These are phyloP conservation scores for Phrynosoma blainvillii DNA, from an alignment of 2,113 vertebrate genomes.

Conservation along the genomic window DNA sequence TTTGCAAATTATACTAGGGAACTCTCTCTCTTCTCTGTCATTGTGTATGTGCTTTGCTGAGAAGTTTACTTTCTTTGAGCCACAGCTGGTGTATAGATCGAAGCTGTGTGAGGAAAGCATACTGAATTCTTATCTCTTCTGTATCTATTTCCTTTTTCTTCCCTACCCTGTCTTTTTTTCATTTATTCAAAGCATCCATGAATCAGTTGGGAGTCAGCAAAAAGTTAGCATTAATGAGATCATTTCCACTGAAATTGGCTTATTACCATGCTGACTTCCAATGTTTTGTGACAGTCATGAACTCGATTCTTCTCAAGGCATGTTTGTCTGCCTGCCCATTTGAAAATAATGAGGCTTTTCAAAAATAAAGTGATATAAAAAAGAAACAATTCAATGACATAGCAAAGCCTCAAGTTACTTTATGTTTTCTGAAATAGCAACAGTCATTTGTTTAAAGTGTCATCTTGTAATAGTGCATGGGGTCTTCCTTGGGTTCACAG, in stretches of 20 bases:
- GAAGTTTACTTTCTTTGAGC: not conserved
- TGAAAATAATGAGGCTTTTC: slow-evolving; percentile 58
- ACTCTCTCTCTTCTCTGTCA: too few relatives aligned
- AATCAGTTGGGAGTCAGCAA: slow-evolving; percentile 77
- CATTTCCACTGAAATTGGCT: slow-evolving; percentile 77
- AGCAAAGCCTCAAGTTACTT: slow-evolving; percentile 39
- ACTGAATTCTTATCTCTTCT: not conserved
- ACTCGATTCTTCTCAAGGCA: slow-evolving; percentile 60
- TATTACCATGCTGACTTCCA: slow-evolving; percentile 74
- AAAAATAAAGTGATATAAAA: slow-evolving; percentile 7
- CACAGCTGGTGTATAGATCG: not conserved
- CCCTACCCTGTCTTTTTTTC: slow-evolving; percentile 5
- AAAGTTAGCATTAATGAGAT: slow-evolving; percentile 79
- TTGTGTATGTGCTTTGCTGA: not conserved
- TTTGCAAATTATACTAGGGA: too few relatives aligned
- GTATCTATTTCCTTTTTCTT: not conserved
- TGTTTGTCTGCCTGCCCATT: slow-evolving; percentile 60
- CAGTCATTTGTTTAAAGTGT: slow-evolving; percentile 25
- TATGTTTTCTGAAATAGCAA: slow-evolving; percentile 22
- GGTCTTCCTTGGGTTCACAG: slow-evolving; percentile 16
- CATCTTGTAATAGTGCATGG: slow-evolving; percentile 26
- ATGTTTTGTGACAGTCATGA: slow-evolving; percentile 64
- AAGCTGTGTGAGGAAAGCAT: not conserved
- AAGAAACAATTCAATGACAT: slow-evolving; percentile 32
- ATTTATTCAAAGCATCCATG: slow-evolving; percentile 68